Base-by-base conservation (phyloP, 2,797 vertebrate species). In the Sitta carolinensis region DNA sequence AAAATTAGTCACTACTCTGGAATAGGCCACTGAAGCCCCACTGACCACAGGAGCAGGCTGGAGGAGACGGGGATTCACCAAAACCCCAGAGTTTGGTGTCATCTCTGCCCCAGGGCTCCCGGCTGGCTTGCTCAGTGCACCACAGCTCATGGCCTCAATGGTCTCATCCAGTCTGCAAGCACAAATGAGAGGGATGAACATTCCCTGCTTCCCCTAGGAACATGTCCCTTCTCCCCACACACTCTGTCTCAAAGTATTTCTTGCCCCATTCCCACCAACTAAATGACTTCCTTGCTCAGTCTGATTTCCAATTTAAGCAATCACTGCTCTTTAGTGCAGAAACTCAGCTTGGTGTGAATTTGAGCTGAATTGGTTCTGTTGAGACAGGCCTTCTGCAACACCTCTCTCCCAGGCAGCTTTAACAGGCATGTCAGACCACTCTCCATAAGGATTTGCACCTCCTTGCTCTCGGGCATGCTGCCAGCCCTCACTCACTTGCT, bases 1-100 rank as follows among this genome's bases (percentile, higher is more conserved):
- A 42, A 1, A 82, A 23, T 27, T 11, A 78, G 36, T 25, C 38
- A 26, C 11, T 54, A 15, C 29, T 82, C 40, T 32, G 32, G 61
- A 40, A 40, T 43, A 95, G 62, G 80, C 7, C 40, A 40, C 3
- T 14, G 66, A 89, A 83, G 23, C 12, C 38, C 1, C 63, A 97
- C 98, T 94, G 90, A 99, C 99, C 98, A 99, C 93, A 67, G 99
- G 99, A 75, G 99, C 98, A 51, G 98, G 93, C 96, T 99, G 98
- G 81, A 96, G 93, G 36, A 99, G 98, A 91, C 94, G 98, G 38
- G 99, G 99, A 97, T 99, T 99, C 92, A 99, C 98, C 68, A 99
- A 96, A 68, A 98, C 96, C 92, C 98, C 94, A 36, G 97, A 95
- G 90, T 95, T 96, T 27, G 70, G 95, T n/a, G 94, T 94, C 27